A percentile compares a stretch with the other conserved stretches of the same genome.
These are phyloP conservation scores for Acrobasis consociella DNA, from an alignment of 2,888 invertebrate species.

Conservation along the genomic window DNA sequence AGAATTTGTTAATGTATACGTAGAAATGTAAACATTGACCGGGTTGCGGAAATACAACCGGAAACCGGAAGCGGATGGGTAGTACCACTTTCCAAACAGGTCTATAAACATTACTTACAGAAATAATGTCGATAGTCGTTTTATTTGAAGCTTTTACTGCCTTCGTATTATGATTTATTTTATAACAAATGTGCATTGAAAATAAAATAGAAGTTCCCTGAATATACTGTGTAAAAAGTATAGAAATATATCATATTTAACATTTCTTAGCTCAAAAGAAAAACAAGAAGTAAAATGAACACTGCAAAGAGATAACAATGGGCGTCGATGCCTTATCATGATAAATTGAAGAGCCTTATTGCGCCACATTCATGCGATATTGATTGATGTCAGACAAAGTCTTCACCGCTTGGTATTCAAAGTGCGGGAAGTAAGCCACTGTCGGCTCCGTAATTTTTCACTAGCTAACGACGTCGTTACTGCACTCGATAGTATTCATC, in stretches of 20 bases:
- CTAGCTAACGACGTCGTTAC: conserved; percentile 43
- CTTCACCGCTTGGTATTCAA: conserved; percentile 45
- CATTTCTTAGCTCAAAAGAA: too few species aligned
- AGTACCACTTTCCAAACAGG: conserved; percentile 4
- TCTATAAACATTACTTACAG: conserved; percentile 4
- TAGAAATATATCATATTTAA: too few species aligned
- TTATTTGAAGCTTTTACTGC: background rate
- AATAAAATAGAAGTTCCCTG: background rate
- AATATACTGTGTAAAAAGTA: too few species aligned
- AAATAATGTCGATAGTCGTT: background rate
- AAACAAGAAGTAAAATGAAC: too few species aligned
- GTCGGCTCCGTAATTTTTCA: conserved; percentile 49
- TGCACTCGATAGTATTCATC: conserved; percentile 26
- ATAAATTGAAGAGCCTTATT: conserved; percentile 11
- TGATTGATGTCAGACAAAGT: conserved; percentile 42
- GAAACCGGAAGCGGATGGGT: conserved; percentile 19
- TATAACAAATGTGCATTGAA: background rate
- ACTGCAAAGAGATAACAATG: background rate
- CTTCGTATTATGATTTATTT: background rate
- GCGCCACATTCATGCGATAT: conserved; percentile 27
- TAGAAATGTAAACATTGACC: background rate
- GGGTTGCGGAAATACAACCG: conserved; percentile 10
- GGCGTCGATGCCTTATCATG: background rate
- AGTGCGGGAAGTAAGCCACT: conserved; percentile 42
- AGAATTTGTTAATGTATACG: background rate